A percentile compares a stretch with the other conserved stretches of the same genome.
These are phyloP conservation scores for Aptenodytes forsteri DNA, from an alignment of 2,113 vertebrate genomes.

Conservation along the genomic window DNA sequence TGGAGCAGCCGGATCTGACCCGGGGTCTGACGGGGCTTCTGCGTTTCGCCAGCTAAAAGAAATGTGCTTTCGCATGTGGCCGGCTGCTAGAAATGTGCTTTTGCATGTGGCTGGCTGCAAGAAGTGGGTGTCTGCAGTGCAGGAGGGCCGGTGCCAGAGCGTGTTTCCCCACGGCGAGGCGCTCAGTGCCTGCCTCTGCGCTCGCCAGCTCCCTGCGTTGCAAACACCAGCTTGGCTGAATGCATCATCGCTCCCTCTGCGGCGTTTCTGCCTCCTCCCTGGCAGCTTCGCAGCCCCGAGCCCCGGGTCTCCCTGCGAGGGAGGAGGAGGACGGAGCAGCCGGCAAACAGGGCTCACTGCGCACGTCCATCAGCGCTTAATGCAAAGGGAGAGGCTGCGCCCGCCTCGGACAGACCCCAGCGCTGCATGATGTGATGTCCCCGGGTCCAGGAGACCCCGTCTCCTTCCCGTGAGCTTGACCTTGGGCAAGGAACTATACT, in stretches of 20 bases:
- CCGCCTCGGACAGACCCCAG: fast-evolving
- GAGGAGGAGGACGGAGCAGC: neutral
- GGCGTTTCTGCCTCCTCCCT: neutral
- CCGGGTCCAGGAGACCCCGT: neutral
- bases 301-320: fast-evolving
- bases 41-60: fast-evolving
- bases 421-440: fast-evolving
- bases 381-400: neutral
- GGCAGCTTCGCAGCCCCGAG: neutral
- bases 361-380: fast-evolving
- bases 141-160: neutral
- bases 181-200: neutral
- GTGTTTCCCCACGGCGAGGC: neutral
- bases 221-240: neutral
- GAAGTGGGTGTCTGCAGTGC: neutral
- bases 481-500: neutral
- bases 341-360: fast-evolving
- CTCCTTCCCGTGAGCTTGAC: neutral
- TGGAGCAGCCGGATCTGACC: neutral
- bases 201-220: neutral
- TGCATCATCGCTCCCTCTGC: fast-evolving
- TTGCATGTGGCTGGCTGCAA: neutral
- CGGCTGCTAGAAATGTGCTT: neutral
- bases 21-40: neutral
- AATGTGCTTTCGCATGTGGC: neutral